phyloP scores from a whole-genome alignment of 2,888 invertebrate genomes.

The Cantharis flavilabris region DNA sequence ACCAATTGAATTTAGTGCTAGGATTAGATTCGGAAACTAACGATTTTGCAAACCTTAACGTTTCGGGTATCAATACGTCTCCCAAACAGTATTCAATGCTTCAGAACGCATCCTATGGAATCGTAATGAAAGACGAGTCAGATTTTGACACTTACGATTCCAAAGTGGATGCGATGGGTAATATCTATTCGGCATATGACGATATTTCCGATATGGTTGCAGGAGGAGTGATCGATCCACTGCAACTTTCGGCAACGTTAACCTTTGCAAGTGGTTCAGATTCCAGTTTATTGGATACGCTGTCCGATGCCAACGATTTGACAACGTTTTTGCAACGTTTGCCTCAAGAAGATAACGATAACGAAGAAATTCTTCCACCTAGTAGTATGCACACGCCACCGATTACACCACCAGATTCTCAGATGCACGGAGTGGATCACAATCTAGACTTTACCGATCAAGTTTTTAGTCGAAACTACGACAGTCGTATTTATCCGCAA shows the following conservation, averaged over 20 bases:
- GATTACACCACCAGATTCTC: conserved; percentile 71
- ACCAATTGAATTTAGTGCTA: conserved; percentile 69
- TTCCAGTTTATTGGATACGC: conserved; percentile 74
- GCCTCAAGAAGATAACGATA: conserved; percentile 64
- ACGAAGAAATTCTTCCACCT: conserved; percentile 66
- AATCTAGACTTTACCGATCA: conserved; percentile 78
- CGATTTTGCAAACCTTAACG: conserved; percentile 59
- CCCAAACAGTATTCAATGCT: conserved; percentile 77
- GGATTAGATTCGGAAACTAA: conserved; percentile 80
- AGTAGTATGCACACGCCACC: conserved; percentile 77
- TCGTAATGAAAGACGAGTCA: conserved; percentile 79
- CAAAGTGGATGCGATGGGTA: conserved; percentile 71
- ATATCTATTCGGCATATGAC: conserved; percentile 69
- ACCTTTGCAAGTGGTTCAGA: conserved; percentile 81
- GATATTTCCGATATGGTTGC: conserved; percentile 82
- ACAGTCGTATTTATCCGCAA: conserved; percentile 42
- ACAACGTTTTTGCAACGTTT: conserved; percentile 74
- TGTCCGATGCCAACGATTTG: conserved; percentile 80
- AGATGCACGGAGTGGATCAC: conserved; percentile 57
- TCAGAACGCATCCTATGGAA: conserved; percentile 81
- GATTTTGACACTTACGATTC: conserved; percentile 73
- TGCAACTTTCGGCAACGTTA: conserved; percentile 81
- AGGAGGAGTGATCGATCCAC: conserved; percentile 77
- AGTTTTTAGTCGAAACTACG: conserved; percentile 59
- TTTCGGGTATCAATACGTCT: conserved; percentile 55